Base-by-base conservation (phyloP, 2,888 invertebrate species). In the Drosophila eohydei region DNA sequence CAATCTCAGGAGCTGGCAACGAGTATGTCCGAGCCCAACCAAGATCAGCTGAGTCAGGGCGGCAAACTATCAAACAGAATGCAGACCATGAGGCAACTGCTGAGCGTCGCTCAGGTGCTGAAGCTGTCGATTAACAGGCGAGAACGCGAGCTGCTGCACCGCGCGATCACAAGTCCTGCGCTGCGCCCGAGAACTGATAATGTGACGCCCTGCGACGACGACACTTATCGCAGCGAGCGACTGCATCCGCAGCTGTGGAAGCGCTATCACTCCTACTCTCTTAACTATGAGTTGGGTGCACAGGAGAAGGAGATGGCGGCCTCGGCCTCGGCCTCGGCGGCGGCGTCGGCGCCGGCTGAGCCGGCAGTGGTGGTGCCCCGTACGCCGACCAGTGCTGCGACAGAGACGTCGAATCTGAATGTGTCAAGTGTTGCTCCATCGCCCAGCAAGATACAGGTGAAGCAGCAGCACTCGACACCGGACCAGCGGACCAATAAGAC, bases 101-200 rank as follows among this genome's bases (percentile, higher is more conserved):
- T 75, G 4, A 40, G 26, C 14, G 50, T 48, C 21, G 44, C 56
- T 3, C n/a, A 30, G 5, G 8, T 28, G 11, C 11, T 64, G 21
- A 60, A 78, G 6, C 12, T 36, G 9, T 21, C 46, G 0, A 32
- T 62, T 0, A 36, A 28, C 11, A 26, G n/a, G 4, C 21, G 26
- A 3, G 57, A 60, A 12, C 41, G 36, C 3, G 62, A 74, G 1
- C 12, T 36, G 11, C 6, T 77, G 28, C 55, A 62, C 3, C 80
- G 83, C 9, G 58, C 67, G 1, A 44, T 40, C 12, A 75, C 80
- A 8, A 79, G 66, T 50, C 80, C 80, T 0, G 9, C n/a, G 6
- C 26, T 70, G 9, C 38, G n/a, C 14, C 8, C 41, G 2, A 36
- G 34, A 2, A 9, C 11, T 3, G n/a, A 12, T 0, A 12, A 14